Evolutionary conservation across 2,113 vertebrate genomes (phyloP).

Genomic region (Nothobranchius furzeri): DNA sequence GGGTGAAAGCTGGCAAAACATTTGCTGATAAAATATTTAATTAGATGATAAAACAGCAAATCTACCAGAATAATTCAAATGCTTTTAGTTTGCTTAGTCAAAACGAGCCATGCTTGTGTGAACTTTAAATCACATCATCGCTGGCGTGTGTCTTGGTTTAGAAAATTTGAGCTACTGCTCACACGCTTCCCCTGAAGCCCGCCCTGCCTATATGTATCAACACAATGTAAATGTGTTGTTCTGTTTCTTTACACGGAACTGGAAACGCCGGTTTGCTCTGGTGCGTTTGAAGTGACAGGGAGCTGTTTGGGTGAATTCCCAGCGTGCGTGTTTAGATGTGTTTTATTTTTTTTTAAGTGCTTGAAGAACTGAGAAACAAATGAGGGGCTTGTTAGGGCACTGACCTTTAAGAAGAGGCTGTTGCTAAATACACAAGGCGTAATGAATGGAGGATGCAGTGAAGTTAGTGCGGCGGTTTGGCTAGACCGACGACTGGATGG

Average conservation of each 20-base stretch:
- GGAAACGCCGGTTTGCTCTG: conserved; percentile 70
- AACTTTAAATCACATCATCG: neutral
- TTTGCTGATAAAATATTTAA: too few species aligned
- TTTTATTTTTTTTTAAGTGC: conserved; percentile 17
- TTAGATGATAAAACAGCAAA: neutral
- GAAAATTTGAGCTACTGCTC: neutral
- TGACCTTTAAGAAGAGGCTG: neutral
- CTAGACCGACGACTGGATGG: too few species aligned
- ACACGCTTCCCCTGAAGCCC: conserved; percentile 22
- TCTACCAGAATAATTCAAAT: neutral
- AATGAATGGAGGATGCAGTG: too few species aligned
- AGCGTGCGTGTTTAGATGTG: conserved; percentile 18
- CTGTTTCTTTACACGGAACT: conserved; percentile 54
- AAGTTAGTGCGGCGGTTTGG: too few species aligned
- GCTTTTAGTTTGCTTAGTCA: neutral
- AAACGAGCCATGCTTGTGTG: neutral
- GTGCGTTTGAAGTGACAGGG: conserved; percentile 42
- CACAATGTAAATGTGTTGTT: conserved; percentile 4
- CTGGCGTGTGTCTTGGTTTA: neutral
- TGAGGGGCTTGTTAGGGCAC: neutral
- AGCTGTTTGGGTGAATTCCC: conserved; percentile 55
- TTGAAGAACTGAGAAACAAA: conserved; percentile 15
- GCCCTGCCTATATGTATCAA: conserved; percentile 14
- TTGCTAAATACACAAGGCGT: too few species aligned
- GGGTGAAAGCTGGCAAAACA: neutral